Evolutionary conservation across 2,113 vertebrate species (phyloP).

Genomic region (Nematolebias whitei): DNA sequence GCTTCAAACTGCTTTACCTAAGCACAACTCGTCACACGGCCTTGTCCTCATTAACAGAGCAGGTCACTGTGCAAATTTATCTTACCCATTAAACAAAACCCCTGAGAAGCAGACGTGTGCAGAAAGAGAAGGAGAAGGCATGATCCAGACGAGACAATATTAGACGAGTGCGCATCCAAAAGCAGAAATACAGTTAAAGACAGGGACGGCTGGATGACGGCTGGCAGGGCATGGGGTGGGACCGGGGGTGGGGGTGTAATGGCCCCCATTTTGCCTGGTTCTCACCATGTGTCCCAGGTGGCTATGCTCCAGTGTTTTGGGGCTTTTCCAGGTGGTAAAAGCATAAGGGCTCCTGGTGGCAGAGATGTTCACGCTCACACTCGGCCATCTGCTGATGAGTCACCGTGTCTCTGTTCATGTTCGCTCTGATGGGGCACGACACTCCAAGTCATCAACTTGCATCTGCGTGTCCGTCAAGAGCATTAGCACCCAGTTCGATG

Average conservation of each 20-base stretch:
- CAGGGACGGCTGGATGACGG: neutral
- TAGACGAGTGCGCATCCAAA: neutral
- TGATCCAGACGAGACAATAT: too few relatives aligned
- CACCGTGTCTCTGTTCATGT: constrained; percentile 58
- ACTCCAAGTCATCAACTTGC: constrained; percentile 23
- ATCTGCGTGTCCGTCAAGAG: constrained; percentile 12
- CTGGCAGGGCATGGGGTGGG: too few relatives aligned
- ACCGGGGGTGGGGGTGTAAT: neutral
- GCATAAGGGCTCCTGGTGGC: constrained; percentile 73
- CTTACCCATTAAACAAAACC: constrained; percentile 57
- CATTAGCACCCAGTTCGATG: constrained; percentile 41
- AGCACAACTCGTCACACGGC: constrained; percentile 70
- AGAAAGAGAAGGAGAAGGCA: neutral
- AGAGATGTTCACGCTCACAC: constrained; percentile 55
- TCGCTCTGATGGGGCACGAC: constrained; percentile 52
- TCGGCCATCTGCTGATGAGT: constrained; percentile 77
- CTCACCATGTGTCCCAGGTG: constrained; percentile 9
- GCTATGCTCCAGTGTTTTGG: constrained; percentile 48
- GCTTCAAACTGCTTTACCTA: constrained; percentile 69
- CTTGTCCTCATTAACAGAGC: constrained; percentile 61
- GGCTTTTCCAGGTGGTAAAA: constrained; percentile 70
- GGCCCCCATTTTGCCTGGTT: constrained; percentile 20
- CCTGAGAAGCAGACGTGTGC: constrained; percentile 28
- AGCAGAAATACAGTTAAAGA: neutral
- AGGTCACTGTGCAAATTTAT: constrained; percentile 68